A percentile compares a stretch with the other conserved stretches of the same genome.
Conservation (phyloP, 2,797 vertebrate genomes). For the Acipenser transmontanus region DNA sequence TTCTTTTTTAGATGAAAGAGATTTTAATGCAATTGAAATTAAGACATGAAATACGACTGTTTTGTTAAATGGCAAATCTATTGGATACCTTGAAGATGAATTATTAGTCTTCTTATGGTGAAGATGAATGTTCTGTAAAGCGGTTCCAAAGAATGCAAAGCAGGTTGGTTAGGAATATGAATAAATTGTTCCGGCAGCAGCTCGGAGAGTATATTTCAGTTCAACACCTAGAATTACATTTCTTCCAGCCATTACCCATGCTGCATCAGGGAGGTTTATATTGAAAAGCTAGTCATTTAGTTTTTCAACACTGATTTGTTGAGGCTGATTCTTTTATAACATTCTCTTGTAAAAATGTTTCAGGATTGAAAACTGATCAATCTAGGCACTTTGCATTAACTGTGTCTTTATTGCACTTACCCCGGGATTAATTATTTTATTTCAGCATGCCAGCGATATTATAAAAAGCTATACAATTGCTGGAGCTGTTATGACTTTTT, state of each 20-base stretch:
- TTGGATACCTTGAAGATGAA: constrained; percentile 35
- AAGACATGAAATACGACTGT: constrained; percentile 32
- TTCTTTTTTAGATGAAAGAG: constrained; percentile 9
- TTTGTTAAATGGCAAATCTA: constrained; percentile 27
- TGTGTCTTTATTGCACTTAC: no score
- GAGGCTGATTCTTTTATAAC: constrained; percentile 21
- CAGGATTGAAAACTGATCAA: no score
- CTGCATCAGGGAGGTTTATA: constrained; percentile 32
- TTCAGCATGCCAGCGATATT: no score
- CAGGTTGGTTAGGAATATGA: constrained; percentile 30
- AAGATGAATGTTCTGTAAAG: constrained; percentile 43
- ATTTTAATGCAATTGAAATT: constrained; percentile 6
- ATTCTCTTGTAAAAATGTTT: no score
- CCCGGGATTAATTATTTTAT: no score
- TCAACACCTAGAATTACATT: constrained; percentile 44
- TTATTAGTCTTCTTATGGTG: constrained; percentile 16
- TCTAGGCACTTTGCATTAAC: no score
- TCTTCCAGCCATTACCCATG: constrained; percentile 33
- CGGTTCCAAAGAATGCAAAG: constrained; percentile 35
- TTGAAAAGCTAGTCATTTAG: constrained; percentile 48
- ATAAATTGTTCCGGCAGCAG: constrained; percentile 36
- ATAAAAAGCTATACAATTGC: no score
- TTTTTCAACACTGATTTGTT: constrained; percentile 42
- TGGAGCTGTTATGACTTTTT: no score
- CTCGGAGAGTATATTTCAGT: constrained; percentile 35